A percentile compares a stretch with the other conserved stretches of the same genome.
Conservation (phyloP, 2,888 invertebrate species). For the Acrocera orbiculus region DNA sequence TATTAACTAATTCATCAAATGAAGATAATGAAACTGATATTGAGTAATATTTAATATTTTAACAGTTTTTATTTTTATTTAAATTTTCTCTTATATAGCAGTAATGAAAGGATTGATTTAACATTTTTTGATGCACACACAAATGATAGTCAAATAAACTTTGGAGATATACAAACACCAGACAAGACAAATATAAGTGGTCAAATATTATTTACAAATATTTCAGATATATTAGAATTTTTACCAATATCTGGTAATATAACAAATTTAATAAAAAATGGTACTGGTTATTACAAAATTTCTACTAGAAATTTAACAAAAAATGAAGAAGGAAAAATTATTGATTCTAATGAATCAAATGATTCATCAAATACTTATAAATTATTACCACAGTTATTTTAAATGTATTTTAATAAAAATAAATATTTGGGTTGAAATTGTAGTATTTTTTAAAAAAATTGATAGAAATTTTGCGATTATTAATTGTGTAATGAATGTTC, state of each 20-base stretch:
- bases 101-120: slow-evolving; percentile 36
- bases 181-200: slow-evolving; percentile 37
- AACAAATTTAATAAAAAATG: slow-evolving; percentile 30
- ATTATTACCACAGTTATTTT: too few species aligned
- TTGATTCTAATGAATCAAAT: too few species aligned
- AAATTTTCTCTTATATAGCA: slow-evolving; percentile 16
- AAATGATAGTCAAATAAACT: slow-evolving; percentile 33
- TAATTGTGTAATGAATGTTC: too few species aligned
- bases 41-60: not conserved
- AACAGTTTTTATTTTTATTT: slow-evolving; percentile 1
- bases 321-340: slow-evolving; percentile 20
- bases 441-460: too few species aligned
- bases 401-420: too few species aligned
- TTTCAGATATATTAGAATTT: slow-evolving; percentile 23
- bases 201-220: slow-evolving; percentile 30
- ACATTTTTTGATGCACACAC: slow-evolving; percentile 35
- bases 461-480: too few species aligned
- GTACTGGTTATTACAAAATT: slow-evolving; percentile 27
- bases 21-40: slow-evolving; percentile 28
- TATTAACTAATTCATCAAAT: slow-evolving; percentile 35
- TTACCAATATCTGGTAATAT: slow-evolving; percentile 30
- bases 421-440: too few species aligned
- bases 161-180: slow-evolving; percentile 36
- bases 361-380: too few species aligned
- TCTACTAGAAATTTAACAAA: slow-evolving; percentile 21